A percentile compares a stretch with the other conserved stretches of the same genome.
Conservation (phyloP, 2,888 invertebrate species). For the Digitonthophagus gazella region DNA sequence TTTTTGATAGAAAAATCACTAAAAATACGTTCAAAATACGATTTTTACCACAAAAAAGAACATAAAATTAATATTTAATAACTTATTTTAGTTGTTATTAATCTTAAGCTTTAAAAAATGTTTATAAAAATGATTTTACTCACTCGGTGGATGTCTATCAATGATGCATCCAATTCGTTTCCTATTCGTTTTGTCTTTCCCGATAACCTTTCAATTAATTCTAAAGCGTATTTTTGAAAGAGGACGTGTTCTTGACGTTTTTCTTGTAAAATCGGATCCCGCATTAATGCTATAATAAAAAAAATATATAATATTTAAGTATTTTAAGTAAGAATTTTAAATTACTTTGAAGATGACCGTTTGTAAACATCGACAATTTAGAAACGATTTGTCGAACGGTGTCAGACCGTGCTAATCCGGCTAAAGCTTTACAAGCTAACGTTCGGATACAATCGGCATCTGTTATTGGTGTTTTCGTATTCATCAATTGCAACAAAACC, state of each 20-base stretch:
- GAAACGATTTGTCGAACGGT: constrained; percentile 92
- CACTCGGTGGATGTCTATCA: constrained; percentile 86
- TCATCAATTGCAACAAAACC: constrained; percentile 85
- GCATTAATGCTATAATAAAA: constrained; percentile 72
- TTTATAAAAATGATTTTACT: too few species aligned
- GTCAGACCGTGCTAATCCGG: constrained; percentile 90
- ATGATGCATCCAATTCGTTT: constrained; percentile 79
- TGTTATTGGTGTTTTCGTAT: constrained; percentile 90
- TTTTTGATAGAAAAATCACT: too few species aligned
- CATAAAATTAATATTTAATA: too few species aligned
- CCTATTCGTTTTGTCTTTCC: constrained; percentile 82
- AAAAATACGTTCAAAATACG: too few species aligned
- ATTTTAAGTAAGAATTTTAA: background rate
- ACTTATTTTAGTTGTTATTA: too few species aligned
- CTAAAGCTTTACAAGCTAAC: constrained; percentile 88
- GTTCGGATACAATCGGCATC: constrained; percentile 95
- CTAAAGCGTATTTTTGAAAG: constrained; percentile 92
- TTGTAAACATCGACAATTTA: constrained; percentile 90
- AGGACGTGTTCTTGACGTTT: constrained; percentile 92
- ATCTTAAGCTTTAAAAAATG: too few species aligned
- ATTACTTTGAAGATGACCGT: constrained; percentile 84
- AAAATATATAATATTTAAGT: constrained; percentile 7
- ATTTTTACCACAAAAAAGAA: background rate
- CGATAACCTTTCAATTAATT: constrained; percentile 84
- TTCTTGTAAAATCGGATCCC: constrained; percentile 95